Evolutionary conservation across 2,113 vertebrate genomes (phyloP).

Genomic region (Microcebus jonahi): DNA sequence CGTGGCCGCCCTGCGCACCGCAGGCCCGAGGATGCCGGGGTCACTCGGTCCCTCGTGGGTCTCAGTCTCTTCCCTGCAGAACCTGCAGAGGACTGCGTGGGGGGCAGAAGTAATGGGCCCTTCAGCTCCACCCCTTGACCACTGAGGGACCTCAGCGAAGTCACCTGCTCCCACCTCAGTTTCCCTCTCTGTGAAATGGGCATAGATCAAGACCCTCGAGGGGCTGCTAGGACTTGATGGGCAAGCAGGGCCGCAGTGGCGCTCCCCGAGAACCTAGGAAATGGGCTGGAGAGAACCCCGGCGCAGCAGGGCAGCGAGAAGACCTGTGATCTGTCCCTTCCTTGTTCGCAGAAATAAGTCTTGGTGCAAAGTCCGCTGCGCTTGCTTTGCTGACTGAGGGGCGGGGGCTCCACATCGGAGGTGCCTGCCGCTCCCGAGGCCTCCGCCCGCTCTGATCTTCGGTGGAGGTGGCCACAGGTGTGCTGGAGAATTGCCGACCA

Average conservation of each 20-base stretch:
- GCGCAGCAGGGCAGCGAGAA: neutral
- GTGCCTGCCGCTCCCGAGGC: neutral
- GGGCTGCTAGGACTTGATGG: neutral
- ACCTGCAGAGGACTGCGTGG: neutral
- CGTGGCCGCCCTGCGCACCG: neutral
- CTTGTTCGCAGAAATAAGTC: neutral
- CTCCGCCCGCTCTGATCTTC: neutral
- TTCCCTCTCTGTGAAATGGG: neutral
- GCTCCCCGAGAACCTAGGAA: neutral
- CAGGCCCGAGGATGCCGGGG: neutral
- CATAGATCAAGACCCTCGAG: neutral
- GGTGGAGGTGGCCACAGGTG: neutral
- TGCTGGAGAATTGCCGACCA: neutral
- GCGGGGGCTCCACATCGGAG: neutral
- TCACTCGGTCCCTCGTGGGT: accelerated
- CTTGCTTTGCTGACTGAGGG: neutral
- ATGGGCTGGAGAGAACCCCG: neutral
- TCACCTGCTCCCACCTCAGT: neutral
- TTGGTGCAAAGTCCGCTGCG: neutral
- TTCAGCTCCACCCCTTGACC: no score
- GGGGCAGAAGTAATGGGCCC: neutral
- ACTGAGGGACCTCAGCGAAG: neutral
- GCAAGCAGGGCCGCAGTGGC: neutral
- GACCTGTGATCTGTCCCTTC: neutral
- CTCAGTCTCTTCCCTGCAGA: neutral